These are phyloP conservation scores for Orthonyx spaldingii DNA, from an alignment of 2,113 vertebrate genomes.

Conservation along the genomic window DNA sequence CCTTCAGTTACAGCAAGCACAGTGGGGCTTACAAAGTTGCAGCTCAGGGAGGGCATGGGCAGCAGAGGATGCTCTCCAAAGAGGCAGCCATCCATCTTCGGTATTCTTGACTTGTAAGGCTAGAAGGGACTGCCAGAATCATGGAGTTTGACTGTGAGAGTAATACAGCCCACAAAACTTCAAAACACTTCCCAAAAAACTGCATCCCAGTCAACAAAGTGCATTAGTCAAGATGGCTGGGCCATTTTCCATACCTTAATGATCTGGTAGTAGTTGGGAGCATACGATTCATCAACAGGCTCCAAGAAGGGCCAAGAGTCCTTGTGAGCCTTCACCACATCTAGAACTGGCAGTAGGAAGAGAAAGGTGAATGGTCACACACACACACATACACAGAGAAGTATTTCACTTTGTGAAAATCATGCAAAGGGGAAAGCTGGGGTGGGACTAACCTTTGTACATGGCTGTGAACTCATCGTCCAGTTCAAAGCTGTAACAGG, in stretches of 20 bases:
- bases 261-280: constrained; percentile 89
- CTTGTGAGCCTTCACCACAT: constrained; percentile 92
- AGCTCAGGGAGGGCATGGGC: background rate
- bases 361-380: background rate
- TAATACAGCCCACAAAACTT: background rate
- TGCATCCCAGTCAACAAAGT: background rate
- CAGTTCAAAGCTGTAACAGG: constrained; percentile 84
- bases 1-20: background rate
- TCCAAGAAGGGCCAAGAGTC: constrained; percentile 98
- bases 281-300: constrained; percentile 88
- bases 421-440: background rate
- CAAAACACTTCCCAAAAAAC: background rate
- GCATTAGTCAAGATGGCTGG: background rate
- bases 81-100: background rate
- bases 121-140: background rate
- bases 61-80: background rate
- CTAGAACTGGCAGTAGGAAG: constrained; percentile 78
- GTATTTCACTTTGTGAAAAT: background rate
- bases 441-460: constrained; percentile 87
- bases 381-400: background rate
- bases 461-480: constrained; percentile 95
- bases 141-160: background rate
- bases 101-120: background rate
- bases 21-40: background rate
- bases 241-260: constrained; percentile 82